Conservation (phyloP, 1,140 invertebrate genomes). For the Mesaphorura yosii region DNA sequence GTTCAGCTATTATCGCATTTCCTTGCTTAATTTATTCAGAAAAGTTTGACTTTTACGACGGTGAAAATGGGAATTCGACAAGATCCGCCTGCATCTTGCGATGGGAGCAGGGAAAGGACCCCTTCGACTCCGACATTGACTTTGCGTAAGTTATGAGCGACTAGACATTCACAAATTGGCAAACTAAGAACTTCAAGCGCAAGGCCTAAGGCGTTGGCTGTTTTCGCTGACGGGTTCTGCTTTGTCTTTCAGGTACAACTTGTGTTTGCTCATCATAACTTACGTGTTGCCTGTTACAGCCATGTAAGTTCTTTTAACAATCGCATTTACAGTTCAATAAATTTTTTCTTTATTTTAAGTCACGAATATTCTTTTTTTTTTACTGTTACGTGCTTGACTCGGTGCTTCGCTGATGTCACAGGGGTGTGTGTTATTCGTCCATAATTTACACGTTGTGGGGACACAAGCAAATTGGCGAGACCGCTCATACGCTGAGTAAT, state of each 20-base stretch:
- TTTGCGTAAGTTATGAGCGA: slow-evolving; percentile 53
- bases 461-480: slow-evolving; percentile 75
- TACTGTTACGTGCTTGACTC: no score
- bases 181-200: no score
- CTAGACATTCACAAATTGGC: no score
- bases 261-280: slow-evolving; percentile 70
- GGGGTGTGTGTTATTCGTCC: slow-evolving; percentile 68
- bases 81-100: slow-evolving; percentile 50
- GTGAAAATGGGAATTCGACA: slow-evolving; percentile 4
- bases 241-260: slow-evolving; percentile 91
- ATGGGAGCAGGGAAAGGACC: slow-evolving; percentile 43
- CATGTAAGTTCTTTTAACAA: no score
- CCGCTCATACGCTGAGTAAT: slow-evolving; percentile 68
- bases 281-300: slow-evolving; percentile 82
- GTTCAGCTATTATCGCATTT: slow-evolving; percentile 60
- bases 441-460: slow-evolving; percentile 61
- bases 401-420: no score
- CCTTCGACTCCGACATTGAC: slow-evolving; percentile 47
- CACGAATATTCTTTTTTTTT: no score
- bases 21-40: slow-evolving; percentile 72
- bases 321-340: no score
- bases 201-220: no score
- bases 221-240: no score
- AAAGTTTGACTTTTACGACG: background rate
- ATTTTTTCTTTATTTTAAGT: no score